Evolutionary conservation across 2,113 vertebrate species (phyloP).

Genomic region (Zosterops hypoxanthus): DNA sequence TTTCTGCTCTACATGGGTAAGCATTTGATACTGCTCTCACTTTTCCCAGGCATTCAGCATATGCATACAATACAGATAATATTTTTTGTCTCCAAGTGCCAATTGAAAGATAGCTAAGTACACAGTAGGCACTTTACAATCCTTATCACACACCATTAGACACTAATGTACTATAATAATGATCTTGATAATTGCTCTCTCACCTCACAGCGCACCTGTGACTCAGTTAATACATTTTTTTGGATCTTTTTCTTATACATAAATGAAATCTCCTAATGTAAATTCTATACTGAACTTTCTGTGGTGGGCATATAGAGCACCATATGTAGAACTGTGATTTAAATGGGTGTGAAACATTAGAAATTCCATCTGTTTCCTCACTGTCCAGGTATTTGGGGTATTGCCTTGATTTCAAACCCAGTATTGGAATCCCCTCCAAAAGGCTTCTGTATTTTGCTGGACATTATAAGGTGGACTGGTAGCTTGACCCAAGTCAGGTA

Average conservation of each 20-base stretch:
- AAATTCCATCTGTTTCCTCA: not conserved
- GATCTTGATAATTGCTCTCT: slow-evolving; percentile 30
- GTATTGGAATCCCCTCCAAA: not conserved
- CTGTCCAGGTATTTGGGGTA: not conserved
- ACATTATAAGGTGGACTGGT: not conserved
- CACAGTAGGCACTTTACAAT: not conserved
- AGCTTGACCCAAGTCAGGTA: not conserved
- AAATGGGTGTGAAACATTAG: not conserved
- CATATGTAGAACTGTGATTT: not conserved
- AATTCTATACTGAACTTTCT: not conserved
- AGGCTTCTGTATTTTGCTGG: not conserved
- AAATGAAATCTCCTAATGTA: not conserved
- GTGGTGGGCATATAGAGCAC: not conserved
- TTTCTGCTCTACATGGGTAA: not conserved
- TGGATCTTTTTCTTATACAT: not conserved
- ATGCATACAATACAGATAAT: not conserved
- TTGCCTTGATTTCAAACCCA: not conserved
- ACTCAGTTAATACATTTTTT: not conserved
- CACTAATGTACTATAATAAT: slow-evolving; percentile 27
- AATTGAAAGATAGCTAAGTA: not conserved
- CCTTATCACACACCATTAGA: slow-evolving; percentile 25
- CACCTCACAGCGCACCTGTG: not conserved
- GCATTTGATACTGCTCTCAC: not conserved
- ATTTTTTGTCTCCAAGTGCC: not conserved
- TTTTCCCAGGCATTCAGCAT: not conserved